Evolutionary conservation across 2,113 vertebrate species (phyloP).

Genomic region (Echinops telfairi): DNA sequence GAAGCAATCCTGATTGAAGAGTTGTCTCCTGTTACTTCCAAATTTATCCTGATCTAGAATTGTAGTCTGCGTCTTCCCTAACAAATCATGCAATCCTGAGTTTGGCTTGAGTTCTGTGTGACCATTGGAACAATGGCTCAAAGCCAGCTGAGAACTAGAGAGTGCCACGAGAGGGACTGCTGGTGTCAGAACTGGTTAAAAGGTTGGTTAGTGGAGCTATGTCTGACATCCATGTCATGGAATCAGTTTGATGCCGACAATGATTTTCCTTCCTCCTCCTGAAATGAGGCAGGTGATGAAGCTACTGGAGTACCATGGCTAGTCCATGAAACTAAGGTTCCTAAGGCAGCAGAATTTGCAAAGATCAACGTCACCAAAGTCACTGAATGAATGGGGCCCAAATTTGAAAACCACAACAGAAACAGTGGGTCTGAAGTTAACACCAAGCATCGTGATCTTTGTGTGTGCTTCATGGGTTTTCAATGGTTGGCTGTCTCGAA

Average conservation of each 20-base stretch:
- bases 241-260: neutral
- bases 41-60: neutral
- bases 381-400: neutral
- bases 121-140: neutral
- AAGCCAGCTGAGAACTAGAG: neutral
- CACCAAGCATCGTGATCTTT: neutral
- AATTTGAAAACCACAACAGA: neutral
- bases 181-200: neutral
- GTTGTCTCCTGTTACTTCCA: neutral
- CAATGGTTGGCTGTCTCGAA: neutral
- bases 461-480: neutral
- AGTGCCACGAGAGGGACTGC: neutral
- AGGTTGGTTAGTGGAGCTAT: neutral
- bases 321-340: neutral
- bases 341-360: neutral
- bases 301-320: neutral
- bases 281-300: neutral
- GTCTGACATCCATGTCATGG: neutral
- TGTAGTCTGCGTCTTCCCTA: neutral
- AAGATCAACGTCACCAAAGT: conserved; percentile 2
- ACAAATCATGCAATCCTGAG: neutral
- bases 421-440: neutral
- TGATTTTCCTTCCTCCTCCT: neutral
- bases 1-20: neutral
- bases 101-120: neutral